Percentiles rank a stretch among this genome's conserved stretches.
phyloP scores from a whole-genome alignment of 2,888 invertebrate genomes.

The Crepidodera aurea region DNA sequence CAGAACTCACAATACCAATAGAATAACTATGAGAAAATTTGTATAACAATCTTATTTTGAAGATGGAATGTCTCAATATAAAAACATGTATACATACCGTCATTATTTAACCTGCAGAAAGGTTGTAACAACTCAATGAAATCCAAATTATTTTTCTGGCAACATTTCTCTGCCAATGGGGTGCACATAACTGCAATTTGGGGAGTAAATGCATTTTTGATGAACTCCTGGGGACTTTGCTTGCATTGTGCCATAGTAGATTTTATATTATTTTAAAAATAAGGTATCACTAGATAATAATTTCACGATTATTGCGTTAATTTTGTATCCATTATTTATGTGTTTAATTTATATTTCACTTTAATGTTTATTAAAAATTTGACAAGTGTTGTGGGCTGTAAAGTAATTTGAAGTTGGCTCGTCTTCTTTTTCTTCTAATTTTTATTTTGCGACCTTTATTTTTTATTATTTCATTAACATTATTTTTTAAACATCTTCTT shows the following conservation, averaged over 20 bases:
- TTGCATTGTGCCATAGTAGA: constrained; percentile 68
- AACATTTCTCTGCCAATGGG: constrained; percentile 80
- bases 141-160: constrained; percentile 89
- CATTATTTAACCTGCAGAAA: constrained; percentile 78
- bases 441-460: no score
- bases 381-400: neutral
- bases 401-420: neutral
- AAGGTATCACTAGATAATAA: neutral
- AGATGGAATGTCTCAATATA: no score
- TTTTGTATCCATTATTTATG: neutral
- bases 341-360: constrained; percentile 2
- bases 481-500: no score
- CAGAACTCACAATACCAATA: no score
- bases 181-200: constrained; percentile 87
- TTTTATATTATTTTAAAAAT: constrained; percentile 6
- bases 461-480: no score
- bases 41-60: no score
- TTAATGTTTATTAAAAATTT: constrained; percentile 5
- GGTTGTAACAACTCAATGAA: constrained; percentile 92
- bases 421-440: no score
- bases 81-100: constrained; percentile 65
- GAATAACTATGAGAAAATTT: no score
- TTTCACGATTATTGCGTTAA: no score
- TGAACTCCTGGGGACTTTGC: constrained; percentile 82
- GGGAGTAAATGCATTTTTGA: constrained; percentile 89